Base-by-base conservation (phyloP, 1,140 invertebrate genomes). In the Drosophila melanica region DNA sequence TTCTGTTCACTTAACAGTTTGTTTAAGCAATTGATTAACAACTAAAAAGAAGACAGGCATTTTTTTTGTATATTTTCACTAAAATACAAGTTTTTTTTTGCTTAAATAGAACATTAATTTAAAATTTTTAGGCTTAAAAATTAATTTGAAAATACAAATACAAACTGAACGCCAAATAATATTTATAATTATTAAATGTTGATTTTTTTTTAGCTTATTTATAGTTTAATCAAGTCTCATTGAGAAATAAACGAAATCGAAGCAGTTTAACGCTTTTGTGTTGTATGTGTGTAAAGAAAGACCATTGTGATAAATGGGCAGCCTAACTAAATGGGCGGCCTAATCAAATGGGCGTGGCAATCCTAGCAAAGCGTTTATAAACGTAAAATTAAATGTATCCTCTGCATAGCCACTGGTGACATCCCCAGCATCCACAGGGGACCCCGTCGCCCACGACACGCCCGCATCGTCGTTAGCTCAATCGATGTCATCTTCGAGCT, bases 311-410 rank as follows among this genome's bases (percentile, higher is more conserved):
- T 45, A 58, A 44, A 16, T 58, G 57, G 39, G 20, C 18, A 42
- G 27, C 48, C 60, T 81, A 87, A 54, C 66, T 75, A 35, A 50
- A 53, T 54, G 80, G 76, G 44, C 84, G 79, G 27, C 48, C 60
- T 81, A 87, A 54, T 63, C 78, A 35, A 50, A 53, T 54, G 80
- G 76, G 44, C 84, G 79, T 45, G 90, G 85, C 81, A 91, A 75
- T 68, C 90, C 90, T 75, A 91, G 81, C 81, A 91, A 91, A 65
- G 90, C 90, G 57, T 86, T 87, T 63, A 91, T 91, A 80, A 91
- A 91, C 53, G 79, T 85, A 73, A 85, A 90, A 91, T 85, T 85
- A 85, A 91, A 91, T 58, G 85, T 85, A 74, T 91, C 90, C 57
- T 91, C 90, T 58, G 77, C 78, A 58, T 87, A 72, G 45, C 66